Percentiles rank a stretch among this genome's conserved stretches.
These are phyloP conservation scores for Drosophila sproati DNA, from an alignment of 1,140 invertebrate species.

Conservation along the genomic window DNA sequence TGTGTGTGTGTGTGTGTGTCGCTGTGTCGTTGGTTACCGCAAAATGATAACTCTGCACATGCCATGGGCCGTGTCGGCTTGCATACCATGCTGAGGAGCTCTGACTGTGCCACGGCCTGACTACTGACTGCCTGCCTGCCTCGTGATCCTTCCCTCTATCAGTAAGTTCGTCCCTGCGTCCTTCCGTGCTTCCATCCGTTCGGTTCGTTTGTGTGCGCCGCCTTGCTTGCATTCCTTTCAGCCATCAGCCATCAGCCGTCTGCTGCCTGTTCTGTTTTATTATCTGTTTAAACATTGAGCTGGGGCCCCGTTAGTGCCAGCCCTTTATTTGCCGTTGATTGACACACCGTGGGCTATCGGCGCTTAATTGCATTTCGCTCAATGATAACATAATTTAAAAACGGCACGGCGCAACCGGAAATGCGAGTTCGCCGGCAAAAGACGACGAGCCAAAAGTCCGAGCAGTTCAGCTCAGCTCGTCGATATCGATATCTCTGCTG, in stretches of 20 bases:
- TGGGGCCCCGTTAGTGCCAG: slow-evolving; percentile 33
- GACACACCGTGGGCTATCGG: slow-evolving; percentile 77
- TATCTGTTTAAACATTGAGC: slow-evolving; percentile 80
- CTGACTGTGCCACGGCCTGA: background rate
- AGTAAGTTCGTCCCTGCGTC: too few species aligned
- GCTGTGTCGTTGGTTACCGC: slow-evolving; percentile 68
- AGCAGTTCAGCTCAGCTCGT: background rate
- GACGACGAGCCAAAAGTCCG: background rate
- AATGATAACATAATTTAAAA: slow-evolving; percentile 83
- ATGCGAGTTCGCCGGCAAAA: slow-evolving; percentile 39
- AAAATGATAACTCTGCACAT: slow-evolving; percentile 77
- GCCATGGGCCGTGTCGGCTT: slow-evolving; percentile 41
- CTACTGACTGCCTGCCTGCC: background rate
- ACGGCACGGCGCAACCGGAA: slow-evolving; percentile 46
- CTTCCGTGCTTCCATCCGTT: background rate
- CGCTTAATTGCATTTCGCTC: slow-evolving; percentile 78
- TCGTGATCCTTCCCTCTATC: background rate
- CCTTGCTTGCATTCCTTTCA: background rate
- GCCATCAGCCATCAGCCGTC: slow-evolving; percentile 18
- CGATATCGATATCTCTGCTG: background rate
- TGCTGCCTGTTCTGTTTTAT: slow-evolving; percentile 53
- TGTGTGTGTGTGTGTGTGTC: slow-evolving; percentile 16
- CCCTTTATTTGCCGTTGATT: slow-evolving; percentile 74
- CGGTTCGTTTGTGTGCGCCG: too few species aligned
- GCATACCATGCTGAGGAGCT: slow-evolving; percentile 1